These are phyloP conservation scores for Aradophagus sp. DNA, from an alignment of 1,140 invertebrate species.

Conservation along the genomic window DNA sequence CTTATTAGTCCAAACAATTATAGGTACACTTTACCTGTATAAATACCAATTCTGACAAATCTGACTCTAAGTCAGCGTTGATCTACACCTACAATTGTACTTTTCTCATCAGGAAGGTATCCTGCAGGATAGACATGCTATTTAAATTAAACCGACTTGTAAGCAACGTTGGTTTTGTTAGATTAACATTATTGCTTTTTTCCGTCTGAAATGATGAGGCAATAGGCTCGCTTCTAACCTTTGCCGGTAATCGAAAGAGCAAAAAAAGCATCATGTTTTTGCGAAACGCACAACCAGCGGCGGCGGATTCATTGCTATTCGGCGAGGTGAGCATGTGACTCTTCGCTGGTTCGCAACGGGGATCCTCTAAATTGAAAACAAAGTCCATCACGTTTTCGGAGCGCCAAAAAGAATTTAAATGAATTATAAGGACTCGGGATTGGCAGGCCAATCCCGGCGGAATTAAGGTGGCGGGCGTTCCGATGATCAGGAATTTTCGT, in stretches of 20 bases:
- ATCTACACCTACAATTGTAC: no score
- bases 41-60: no score
- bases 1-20: no score
- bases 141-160: no score
- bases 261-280: slow-evolving; percentile 9
- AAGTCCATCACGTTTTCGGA: slow-evolving; percentile 74
- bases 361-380: slow-evolving; percentile 74
- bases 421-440: slow-evolving; percentile 72
- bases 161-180: no score
- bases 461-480: slow-evolving; percentile 67
- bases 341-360: slow-evolving; percentile 66
- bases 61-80: no score
- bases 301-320: slow-evolving; percentile 75
- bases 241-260: slow-evolving; percentile 14
- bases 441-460: slow-evolving; percentile 66
- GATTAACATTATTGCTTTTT: no score
- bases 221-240: no score
- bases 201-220: no score
- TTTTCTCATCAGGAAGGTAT: no score
- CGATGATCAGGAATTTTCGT: slow-evolving; percentile 65
- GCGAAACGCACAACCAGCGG: slow-evolving; percentile 44
- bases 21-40: no score
- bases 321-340: slow-evolving; percentile 62
- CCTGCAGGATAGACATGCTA: no score
- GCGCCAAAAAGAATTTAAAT: slow-evolving; percentile 74